Base-by-base conservation (phyloP, 64 coral and sea anemone genomes). In the Acropora tenuis region DNA sequence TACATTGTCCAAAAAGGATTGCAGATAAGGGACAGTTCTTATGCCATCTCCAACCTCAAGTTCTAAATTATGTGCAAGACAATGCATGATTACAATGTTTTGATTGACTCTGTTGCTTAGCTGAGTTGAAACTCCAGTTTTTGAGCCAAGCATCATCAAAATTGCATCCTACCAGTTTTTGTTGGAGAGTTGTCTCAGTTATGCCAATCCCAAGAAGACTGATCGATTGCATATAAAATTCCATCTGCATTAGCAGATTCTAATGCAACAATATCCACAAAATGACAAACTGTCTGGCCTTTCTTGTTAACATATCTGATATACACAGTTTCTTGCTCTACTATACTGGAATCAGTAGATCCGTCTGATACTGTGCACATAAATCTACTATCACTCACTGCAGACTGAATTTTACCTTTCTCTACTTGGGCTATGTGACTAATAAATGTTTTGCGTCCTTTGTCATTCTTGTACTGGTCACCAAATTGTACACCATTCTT, bases 401-500 rank as follows among this genome's bases (percentile, higher is more conserved):
- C 59, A 63, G 75, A 77, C 75, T 77, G 75, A 77, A 77, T 45
- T 77, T 77, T 77, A 77, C 75, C 75, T 77, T 77, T 77, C 75
- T 77, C 75, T 77, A 77, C 75, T 77, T 77, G 75, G 75, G 75
- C 75, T 77, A 77, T 47, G 75, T 77, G 75, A 44, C 45, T 77
- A 77, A 77, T 77, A 77, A 77, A 77, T 77, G 75, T 77, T 77
- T 77, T 77, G 75, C 75, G 48, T 77, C 41, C 75, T 77, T 77
- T 77, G 48, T 77, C 30, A 77, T 77, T 47, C 75, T 77, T 77
- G 75, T 80, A 80, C 78, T 80, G 78, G 50, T 80, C 52, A 50
- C 78, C 78, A 80, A 80, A 80, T 80, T 80, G 78, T 60, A 80
- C 50, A 80, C 78, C 78, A 80, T 80, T 80, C 50, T 80, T 80